Evolutionary conservation across 2,797 vertebrate genomes (phyloP).

Genomic region (Rhincodon typus): DNA sequence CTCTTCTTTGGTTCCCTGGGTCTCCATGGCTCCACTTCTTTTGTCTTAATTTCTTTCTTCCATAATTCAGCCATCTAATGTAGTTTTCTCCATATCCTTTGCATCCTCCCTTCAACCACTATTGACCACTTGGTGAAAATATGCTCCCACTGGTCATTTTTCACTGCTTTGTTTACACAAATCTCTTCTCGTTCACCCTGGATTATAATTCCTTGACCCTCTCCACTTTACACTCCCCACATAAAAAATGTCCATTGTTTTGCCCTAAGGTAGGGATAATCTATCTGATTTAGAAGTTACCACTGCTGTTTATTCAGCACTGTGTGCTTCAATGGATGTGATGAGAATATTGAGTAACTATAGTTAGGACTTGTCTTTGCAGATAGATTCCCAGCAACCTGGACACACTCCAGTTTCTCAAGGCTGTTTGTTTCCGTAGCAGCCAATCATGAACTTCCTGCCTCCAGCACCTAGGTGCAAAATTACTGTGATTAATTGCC

Average conservation of each 20-base stretch:
- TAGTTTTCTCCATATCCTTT: not conserved
- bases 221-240: not conserved
- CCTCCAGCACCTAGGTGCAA: constrained; percentile 1
- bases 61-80: not conserved
- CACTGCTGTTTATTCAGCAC: constrained; percentile 22
- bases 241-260: not conserved
- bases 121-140: not conserved
- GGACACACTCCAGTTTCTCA: constrained; percentile 1
- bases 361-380: not conserved
- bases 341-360: not conserved
- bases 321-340: constrained; percentile 17
- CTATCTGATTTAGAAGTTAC: not conserved
- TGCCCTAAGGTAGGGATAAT: constrained; percentile 1
- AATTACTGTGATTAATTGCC: constrained; percentile 28
- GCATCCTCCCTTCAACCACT: not conserved
- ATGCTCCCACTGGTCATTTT: not conserved
- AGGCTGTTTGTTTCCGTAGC: constrained; percentile 6
- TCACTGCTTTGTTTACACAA: not conserved
- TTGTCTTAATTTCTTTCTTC: not conserved
- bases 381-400: not conserved
- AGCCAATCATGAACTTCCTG: constrained; percentile 7
- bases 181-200: not conserved
- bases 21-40: not conserved
- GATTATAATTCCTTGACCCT: too few species aligned
- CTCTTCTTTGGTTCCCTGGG: not conserved